Evolutionary conservation across 37 sponge, comb jelly and placozoan species (phyloP), one percentile per base, ranked within the genome.

Genomic region (Bolinopsis microptera): DNA sequence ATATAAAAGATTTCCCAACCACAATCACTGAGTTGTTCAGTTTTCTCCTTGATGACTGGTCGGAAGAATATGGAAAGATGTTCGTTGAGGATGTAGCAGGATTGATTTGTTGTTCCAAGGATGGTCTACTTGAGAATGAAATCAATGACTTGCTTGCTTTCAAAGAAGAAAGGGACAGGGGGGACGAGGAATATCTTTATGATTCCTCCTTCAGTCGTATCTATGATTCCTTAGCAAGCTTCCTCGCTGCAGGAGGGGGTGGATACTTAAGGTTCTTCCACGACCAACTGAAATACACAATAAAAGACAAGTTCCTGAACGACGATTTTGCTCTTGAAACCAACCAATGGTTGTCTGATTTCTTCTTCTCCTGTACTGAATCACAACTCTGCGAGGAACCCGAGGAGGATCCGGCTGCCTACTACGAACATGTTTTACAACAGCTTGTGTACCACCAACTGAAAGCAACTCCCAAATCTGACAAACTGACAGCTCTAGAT

Each of bases 181-280:
- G 75, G 18, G 75, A 72, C 31, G n/a, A 72, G 75, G 75, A 72
- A 3, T 72, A 24, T 27, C 18, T 27, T 5, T 30, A 24, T 48
- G 75, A 72, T 5, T 24, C 75, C 3, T 72, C 75, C 75, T 72
- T 72, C 18, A 27, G 31, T 72, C 75, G 75, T 24, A 72, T 72
- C 75, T 72, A 72, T 72, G 75, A 72, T 72, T 72, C 75, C 25
- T 5, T 72, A 5, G 26, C 75, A 30, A 30, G 25, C 61, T 48
- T 48, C 61, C 61, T 48, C 13, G 61, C 61, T 18, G 61, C 61
- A 48, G 75, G 75, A 5, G 75, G 75, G 5, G 75, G 75, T 3
- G 75, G 75, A 24, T 72, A 72, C 25, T 24, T 72, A 3, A 24
- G 75, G 75, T 72, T 72, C 31, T 72, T 72, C 75, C 75, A 72